A percentile compares a stretch with the other conserved stretches of the same genome.
Evolutionary conservation across 2,797 vertebrate genomes (phyloP).

Genomic region (Notoglanidium macrostoma): DNA sequence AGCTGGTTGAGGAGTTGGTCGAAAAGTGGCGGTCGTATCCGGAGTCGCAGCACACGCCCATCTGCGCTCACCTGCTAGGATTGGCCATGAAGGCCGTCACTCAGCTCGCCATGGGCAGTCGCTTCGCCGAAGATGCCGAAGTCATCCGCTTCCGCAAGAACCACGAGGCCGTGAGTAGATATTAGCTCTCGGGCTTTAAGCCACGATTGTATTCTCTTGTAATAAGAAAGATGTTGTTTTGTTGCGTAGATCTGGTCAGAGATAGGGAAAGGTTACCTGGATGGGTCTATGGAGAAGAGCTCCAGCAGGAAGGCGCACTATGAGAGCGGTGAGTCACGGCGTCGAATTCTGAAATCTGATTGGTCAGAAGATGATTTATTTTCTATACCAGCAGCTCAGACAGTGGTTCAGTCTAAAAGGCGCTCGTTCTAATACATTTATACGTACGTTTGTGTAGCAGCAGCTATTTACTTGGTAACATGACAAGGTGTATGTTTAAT

Average conservation of each 20-base stretch:
- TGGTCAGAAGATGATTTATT: background rate
- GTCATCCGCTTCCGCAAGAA: constrained; percentile 90
- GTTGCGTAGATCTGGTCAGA: constrained; percentile 90
- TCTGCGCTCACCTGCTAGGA: constrained; percentile 90
- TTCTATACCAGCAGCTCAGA: background rate
- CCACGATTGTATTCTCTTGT: background rate
- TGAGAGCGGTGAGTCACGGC: constrained; percentile 79
- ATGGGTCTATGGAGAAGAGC: constrained; percentile 92
- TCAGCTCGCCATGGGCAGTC: constrained; percentile 85
- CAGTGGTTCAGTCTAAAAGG: background rate
- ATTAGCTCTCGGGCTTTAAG: background rate
- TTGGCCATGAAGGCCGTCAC: constrained; percentile 93
- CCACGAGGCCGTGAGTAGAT: constrained; percentile 85
- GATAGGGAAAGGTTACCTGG: constrained; percentile 92
- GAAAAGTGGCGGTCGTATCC: constrained; percentile 89
- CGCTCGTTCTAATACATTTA: background rate
- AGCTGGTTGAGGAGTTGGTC: constrained; percentile 91
- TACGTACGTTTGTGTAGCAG: background rate
- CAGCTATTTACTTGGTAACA: background rate
- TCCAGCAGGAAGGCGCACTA: constrained; percentile 86
- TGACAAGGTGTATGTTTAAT: background rate
- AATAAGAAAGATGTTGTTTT: background rate
- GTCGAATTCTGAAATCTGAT: background rate
- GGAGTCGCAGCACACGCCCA: constrained; percentile 87
- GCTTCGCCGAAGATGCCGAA: constrained; percentile 82